Evolutionary conservation across 2,797 vertebrate species (phyloP), one percentile per base, ranked within the genome.

Genomic region (Heliangelus exortis): DNA sequence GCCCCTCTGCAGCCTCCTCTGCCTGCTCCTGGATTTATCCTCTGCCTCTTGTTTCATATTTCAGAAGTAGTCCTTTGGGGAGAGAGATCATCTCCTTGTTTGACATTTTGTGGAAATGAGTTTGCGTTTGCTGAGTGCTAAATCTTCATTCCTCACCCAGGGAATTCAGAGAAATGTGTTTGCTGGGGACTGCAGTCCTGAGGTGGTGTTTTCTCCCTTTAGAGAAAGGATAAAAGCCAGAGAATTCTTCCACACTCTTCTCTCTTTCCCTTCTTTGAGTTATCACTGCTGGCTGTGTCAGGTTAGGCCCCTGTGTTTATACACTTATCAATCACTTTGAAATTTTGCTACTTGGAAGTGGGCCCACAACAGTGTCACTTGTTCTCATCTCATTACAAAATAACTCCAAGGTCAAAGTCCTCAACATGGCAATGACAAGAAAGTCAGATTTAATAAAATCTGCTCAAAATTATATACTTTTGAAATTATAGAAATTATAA

Each of bases 101-200:
- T 78, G 90, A 78, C 67, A 51, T 51, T 83, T 43, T 57, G 78
- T 23, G 43, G 54, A 67, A 73, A 92, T 83, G 7, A 45, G n/a
- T 66, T 78, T 79, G 80, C 11, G 0, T 58, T 84, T 63, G 62
- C 22, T 2, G 33, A 53, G 63, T 25, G 48, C 45, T 79, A 65
- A 88, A 84, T 69, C 74, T 62, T 50, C 45, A 7, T 75, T 69
- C 62, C 68, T 69, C 10, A 0, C 68, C 50, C 13, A 12, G 68
- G 22, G 85, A 69, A 63, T 75, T 58, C 51, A 54, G 62, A 53
- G 15, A 21, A 63, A 55, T n/a, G 80, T 29, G 63, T 68, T 74
- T 68, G 33, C 51, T 63, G 50, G 62, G 41, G 45, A 58, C 68
- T 74, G 2, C 23, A 23, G 43, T 21, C 79, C 43, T 57, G 73